phyloP scores from a whole-genome alignment of 2,888 invertebrate genomes.

The Cheilosia variabilis region DNA sequence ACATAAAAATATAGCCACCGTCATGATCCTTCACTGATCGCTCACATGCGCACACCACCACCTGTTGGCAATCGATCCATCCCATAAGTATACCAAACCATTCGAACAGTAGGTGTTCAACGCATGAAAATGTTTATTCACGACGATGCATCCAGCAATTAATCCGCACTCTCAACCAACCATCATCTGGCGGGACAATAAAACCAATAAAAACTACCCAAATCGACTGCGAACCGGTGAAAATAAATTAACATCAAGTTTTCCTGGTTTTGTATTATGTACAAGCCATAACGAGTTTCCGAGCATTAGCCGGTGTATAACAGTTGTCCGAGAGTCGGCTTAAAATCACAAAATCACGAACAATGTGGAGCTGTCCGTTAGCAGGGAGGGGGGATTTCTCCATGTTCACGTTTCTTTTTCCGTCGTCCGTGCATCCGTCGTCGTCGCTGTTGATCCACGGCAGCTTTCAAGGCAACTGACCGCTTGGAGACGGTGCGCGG shows the following conservation, averaged over 20 bases:
- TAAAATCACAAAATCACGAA: constrained; percentile 58
- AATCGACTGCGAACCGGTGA: constrained; percentile 63
- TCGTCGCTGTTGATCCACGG: not conserved
- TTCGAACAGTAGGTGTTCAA: constrained; percentile 60
- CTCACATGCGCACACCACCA: constrained; percentile 11
- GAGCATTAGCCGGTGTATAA: not conserved
- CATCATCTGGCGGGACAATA: constrained; percentile 32
- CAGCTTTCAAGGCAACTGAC: constrained; percentile 51
- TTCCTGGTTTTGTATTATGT: constrained; percentile 48
- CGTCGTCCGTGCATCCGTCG: constrained; percentile 31
- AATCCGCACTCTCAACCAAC: constrained; percentile 53
- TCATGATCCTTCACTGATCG: constrained; percentile 21
- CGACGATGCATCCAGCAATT: constrained; percentile 58
- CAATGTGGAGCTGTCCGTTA: constrained; percentile 65
- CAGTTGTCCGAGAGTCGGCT: constrained; percentile 62
- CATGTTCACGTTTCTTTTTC: constrained; percentile 13
- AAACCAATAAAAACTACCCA: constrained; percentile 12
- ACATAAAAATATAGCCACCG: constrained; percentile 13
- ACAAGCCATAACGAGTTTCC: constrained; percentile 49
- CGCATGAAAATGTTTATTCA: constrained; percentile 55
- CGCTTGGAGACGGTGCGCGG: constrained; percentile 1
- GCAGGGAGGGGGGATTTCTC: constrained; percentile 28
- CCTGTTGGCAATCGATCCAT: constrained; percentile 24
- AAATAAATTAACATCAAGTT: constrained; percentile 68
- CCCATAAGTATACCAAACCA: constrained; percentile 12